Base-by-base conservation (phyloP, 2,797 vertebrate species). In the Margarornis squamiger region DNA sequence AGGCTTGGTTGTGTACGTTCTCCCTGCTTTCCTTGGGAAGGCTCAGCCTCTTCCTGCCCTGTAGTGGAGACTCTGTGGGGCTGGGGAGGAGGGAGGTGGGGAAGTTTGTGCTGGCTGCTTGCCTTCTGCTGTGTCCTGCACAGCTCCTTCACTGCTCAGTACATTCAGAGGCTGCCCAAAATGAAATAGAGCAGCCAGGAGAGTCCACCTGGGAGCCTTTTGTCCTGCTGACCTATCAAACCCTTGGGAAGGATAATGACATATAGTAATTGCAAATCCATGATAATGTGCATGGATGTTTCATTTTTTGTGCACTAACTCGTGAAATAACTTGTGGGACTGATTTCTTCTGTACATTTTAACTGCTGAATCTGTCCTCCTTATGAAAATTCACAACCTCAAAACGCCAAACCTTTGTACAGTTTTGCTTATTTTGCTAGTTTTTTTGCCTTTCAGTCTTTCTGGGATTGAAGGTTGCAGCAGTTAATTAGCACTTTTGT, bases 11-110 rank as follows among this genome's bases (percentile, higher is more conserved):
- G 43, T 67, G 1, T 74, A 1, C 36, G 10, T 57, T 48, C 4
- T 74, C 10, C 10, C 24, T 87, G n/a, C 41, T 26, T 87, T 38
- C 26, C 49, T 65, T 45, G 14, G 36, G 75, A 34, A 54, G 22
- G 32, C 24, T 89, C 45, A 52, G n/a, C 29, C 41, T 71, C 27
- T 2, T 6, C 4, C 7, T 71, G 14, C 19, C 17, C 22, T 0
- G 0, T 13, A 13, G 14, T 14, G 11, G 17, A 57, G 51, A 7
- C 41, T 57, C 8, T 9, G 26, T 36, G 22, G n/a, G 43, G 43
- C 20, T 3, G 7, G 20, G 30, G 20, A 7, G 54, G 34, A 23
- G 8, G 4, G 51, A 52, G 39, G 21, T 0, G 0, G 21, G 10
- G 70, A 22, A 10, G 11, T 45, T 45, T 26, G 13, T 26, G 36